phyloP scores from a whole-genome alignment of 2,888 invertebrate species.

The Drosophila leonis region DNA sequence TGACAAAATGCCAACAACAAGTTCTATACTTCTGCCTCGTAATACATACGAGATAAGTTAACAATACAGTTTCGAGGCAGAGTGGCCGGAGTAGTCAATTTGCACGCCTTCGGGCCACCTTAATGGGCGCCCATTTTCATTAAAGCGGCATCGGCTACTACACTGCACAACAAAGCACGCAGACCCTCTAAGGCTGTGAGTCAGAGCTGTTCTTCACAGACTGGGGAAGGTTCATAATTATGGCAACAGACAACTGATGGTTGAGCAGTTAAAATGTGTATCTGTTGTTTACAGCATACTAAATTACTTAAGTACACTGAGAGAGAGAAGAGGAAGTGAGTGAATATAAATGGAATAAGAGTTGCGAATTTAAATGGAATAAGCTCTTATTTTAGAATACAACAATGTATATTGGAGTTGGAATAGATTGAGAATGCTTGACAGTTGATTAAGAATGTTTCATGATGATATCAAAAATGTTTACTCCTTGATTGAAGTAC shows the following conservation, averaged over 20 bases:
- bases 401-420: too few species aligned
- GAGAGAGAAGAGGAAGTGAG: background rate
- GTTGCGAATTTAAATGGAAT: too few species aligned
- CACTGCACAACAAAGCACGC: slow-evolving; percentile 10
- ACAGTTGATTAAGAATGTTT: too few species aligned
- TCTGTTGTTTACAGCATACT: slow-evolving; percentile 6
- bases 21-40: background rate
- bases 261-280: background rate
- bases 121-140: slow-evolving; percentile 47
- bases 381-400: too few species aligned
- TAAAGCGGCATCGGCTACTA: slow-evolving; percentile 35
- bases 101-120: slow-evolving; percentile 36
- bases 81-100: slow-evolving; percentile 23
- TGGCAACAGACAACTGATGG: slow-evolving; percentile 2
- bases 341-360: too few species aligned
- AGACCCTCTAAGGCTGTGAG: background rate
- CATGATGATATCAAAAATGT: too few species aligned
- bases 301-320: slow-evolving; percentile 1
- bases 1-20: slow-evolving; percentile 1
- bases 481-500: too few species aligned
- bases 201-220: background rate
- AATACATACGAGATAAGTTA: slow-evolving; percentile 37
- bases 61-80: slow-evolving; percentile 14
- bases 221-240: background rate
- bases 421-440: too few species aligned